phyloP scores from a whole-genome alignment of 2,888 invertebrate genomes.

The Troides aeacus region DNA sequence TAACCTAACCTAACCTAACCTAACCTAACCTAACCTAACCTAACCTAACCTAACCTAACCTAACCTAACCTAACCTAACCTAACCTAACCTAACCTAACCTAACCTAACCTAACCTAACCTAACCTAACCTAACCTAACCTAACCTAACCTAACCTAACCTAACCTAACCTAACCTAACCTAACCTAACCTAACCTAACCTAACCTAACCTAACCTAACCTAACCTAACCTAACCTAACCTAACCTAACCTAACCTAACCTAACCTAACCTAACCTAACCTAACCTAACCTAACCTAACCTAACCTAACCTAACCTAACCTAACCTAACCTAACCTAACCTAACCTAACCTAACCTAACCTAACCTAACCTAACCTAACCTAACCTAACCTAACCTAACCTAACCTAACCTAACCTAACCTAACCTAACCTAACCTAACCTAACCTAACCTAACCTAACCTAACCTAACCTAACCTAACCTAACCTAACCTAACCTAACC shows the following conservation, averaged over 20 bases:
- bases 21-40: too few species aligned
- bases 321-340: constrained; percentile 34
- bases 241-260: constrained; percentile 33
- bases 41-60: too few species aligned
- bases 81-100: too few species aligned
- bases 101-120: too few species aligned
- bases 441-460: constrained; percentile 32
- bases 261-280: constrained; percentile 27
- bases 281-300: constrained; percentile 32
- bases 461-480: constrained; percentile 34
- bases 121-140: constrained; percentile 31
- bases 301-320: constrained; percentile 22
- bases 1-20: too few species aligned
- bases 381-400: constrained; percentile 35
- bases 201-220: constrained; percentile 31
- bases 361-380: constrained; percentile 33
- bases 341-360: constrained; percentile 34
- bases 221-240: constrained; percentile 27
- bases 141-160: constrained; percentile 32
- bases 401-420: constrained; percentile 33
- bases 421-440: constrained; percentile 33
- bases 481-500: constrained; percentile 33
- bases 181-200: constrained; percentile 31
- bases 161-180: constrained; percentile 31
- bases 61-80: too few species aligned